Conservation (phyloP, 2,888 invertebrate species). For the Orthonychiurus folsomi region DNA sequence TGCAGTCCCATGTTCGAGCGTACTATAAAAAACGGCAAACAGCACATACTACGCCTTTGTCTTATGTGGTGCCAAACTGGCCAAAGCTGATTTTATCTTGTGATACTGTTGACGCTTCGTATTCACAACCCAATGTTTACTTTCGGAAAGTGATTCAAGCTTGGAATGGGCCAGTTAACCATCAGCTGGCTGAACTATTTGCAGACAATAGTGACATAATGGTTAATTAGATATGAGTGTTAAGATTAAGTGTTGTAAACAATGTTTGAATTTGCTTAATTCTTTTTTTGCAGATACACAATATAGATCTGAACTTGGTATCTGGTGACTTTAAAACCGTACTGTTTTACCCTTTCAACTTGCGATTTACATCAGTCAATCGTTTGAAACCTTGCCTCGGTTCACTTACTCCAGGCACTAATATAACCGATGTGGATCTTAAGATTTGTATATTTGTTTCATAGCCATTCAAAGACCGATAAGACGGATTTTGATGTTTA, state of each 20-base stretch:
- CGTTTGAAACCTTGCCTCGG: neutral
- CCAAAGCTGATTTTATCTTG: slow-evolving; percentile 29
- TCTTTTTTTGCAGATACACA: neutral
- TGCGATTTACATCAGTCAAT: neutral
- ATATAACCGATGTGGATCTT: neutral
- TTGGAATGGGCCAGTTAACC: too few species aligned
- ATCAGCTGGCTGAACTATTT: too few species aligned
- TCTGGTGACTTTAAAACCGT: neutral
- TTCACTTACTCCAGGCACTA: too few species aligned
- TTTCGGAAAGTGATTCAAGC: slow-evolving; percentile 17
- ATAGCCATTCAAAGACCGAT: neutral
- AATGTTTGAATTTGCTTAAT: too few species aligned
- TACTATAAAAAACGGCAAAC: slow-evolving; percentile 17
- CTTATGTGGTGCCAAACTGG: slow-evolving; percentile 31
- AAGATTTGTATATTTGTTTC: neutral
- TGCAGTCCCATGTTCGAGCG: slow-evolving; percentile 20
- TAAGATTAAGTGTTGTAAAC: too few species aligned
- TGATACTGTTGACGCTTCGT: slow-evolving; percentile 15
- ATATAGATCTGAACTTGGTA: neutral
- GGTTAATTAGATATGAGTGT: too few species aligned
- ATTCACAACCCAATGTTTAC: slow-evolving; percentile 19
- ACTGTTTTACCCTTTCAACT: neutral
- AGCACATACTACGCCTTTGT: slow-evolving; percentile 23
- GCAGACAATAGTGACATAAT: too few species aligned
- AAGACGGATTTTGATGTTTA: too few species aligned